Base-by-base conservation (phyloP, 92 coral and sea anemone genomes). In the Desmophyllum pertusum region DNA sequence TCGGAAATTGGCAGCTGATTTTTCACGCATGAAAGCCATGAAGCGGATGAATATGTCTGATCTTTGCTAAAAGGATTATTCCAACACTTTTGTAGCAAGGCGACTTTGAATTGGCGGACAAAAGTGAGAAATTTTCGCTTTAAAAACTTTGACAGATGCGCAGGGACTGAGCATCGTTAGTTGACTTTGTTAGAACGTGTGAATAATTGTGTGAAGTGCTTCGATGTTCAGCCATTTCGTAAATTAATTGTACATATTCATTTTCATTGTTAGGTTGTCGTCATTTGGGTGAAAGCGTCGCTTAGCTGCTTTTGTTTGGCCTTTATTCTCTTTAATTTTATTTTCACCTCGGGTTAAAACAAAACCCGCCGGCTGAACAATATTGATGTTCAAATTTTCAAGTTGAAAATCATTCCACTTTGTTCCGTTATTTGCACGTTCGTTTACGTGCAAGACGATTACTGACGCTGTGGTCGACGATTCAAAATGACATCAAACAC, bases 1-100 rank as follows among this genome's bases (percentile, higher is more conserved):
- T 82, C 79, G 86, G 86, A 82, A 82, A 82, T 82, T 70, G n/a
- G 86, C 86, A 82, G 61, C 79, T 82, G 86, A 82, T 57, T 59
- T 82, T 55, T 41, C 72, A 61, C 78, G 86, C 61, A 55, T 57
- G 61, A 82, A 80, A 80, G 68, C 84, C 66, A 65, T 50, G 37
- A 35, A 80, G 86, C 71, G 86, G 86, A 82, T 82, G 79, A 55
- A 72, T 53, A 71, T 82, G 86, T 82, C 86, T 82, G 86, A 82
- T 82, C 79, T 82, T 46, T 30, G 43, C 86, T 70, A 82, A 73
- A 80, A 57, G 86, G 86, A 73, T 73, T 82, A 71, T 82, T 71
- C 71, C 43, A 82, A 71, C 73, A 71, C 86, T 52, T 71, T 10
- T 40, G n/a, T 21, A 55, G 30, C 59, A 10, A 31, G 71, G 10